Conservation (phyloP, 1,140 invertebrate species). For the Mercenaria mercenaria region DNA sequence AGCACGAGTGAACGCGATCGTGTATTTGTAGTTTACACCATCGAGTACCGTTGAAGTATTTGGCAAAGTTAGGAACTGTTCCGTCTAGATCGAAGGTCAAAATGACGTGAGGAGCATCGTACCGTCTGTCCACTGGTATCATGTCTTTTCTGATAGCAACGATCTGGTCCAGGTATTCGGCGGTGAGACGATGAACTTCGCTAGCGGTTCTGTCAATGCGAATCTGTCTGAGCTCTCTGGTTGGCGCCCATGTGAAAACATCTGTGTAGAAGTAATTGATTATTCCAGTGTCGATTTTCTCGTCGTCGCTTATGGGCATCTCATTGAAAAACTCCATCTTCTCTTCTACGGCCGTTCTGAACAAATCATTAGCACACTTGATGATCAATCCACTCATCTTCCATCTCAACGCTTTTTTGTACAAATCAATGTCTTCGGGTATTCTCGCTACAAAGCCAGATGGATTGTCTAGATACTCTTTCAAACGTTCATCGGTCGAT, state of each 20-base stretch:
- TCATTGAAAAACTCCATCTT: not conserved
- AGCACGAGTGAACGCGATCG: not conserved
- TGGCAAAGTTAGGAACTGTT: not conserved
- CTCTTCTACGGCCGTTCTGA: not conserved
- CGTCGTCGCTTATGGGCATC: not conserved
- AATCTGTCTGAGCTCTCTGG: not conserved
- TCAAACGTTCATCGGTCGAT: not conserved
- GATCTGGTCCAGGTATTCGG: not conserved
- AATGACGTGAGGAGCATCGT: not conserved
- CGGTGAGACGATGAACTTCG: not conserved
- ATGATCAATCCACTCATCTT: not conserved
- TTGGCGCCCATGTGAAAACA: not conserved
- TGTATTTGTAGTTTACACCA: not conserved
- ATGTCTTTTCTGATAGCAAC: not conserved
- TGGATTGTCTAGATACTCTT: not conserved
- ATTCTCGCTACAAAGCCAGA: not conserved
- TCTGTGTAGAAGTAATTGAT: not conserved
- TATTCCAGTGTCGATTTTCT: not conserved
- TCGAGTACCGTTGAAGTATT: not conserved
- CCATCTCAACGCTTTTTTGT: not conserved
- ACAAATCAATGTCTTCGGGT: not conserved
- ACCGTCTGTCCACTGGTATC: not conserved
- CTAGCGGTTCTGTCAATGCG: not conserved
- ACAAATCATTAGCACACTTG: not conserved
- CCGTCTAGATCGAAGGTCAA: not conserved